Evolutionary conservation across 2,113 vertebrate genomes (phyloP), one percentile per base, ranked within the genome.

Genomic region (Salvelinus fontinalis): DNA sequence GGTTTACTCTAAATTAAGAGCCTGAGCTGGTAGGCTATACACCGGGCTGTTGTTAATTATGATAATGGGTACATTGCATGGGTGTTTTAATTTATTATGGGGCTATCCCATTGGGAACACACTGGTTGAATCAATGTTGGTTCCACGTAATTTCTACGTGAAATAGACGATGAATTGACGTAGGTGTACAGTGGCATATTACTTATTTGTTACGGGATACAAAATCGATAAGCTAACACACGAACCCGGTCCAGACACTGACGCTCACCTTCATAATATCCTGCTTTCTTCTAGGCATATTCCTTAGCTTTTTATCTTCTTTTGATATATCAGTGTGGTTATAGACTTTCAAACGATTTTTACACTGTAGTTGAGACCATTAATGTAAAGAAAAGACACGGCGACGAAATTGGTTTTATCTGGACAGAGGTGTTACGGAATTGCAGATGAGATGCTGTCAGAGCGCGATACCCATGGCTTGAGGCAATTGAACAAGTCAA

Each of bases 251-350:
- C 59, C 59, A 20, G 12, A 3, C 5, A 66, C 39, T 44, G 22
- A 67, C 12, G 34, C 91, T 89, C 87, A 94, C 93, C 92, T 89
- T 86, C 89, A 91, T 91, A 78, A 73, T 82, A 34, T 77, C 31
- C 81, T 79, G 71, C 71, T 72, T 76, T 76, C 68, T 64, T 82
- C 66, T 80, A 78, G 74, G 76, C 75, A 26, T 34, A 34, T 68
- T 16, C 65, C 22, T 68, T 20, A 3, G 3, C 29, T 20, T 34
- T 44, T 44, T 9, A 83, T 78, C 74, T 70, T 27, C 57, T 57
- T 24, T 8, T 20, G 57, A 70, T 70, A 18, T 4, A 49, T 16
- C 39, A 70, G 20, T 22, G 44, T 70, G 20, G 67, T 65, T 70
- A 29, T 29, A 34, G 34, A 49, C 9, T 4, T 24, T 70, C 9